These are phyloP conservation scores for Poecilia picta DNA, from an alignment of 2,797 vertebrate genomes.

Conservation along the genomic window DNA sequence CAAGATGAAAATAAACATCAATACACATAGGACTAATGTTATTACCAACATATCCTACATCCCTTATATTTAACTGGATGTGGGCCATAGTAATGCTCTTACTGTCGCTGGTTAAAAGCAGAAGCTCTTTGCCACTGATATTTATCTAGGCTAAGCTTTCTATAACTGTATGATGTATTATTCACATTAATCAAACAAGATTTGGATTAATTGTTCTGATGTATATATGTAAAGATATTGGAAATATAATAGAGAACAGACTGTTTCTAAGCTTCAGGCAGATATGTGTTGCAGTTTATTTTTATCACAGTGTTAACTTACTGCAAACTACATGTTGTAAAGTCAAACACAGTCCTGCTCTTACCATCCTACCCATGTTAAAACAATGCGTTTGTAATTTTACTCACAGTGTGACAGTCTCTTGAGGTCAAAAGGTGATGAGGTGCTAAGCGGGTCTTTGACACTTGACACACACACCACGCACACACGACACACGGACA, in stretches of 20 bases:
- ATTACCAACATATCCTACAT: not conserved
- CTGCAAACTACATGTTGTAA: conserved; percentile 1
- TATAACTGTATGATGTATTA: not conserved
- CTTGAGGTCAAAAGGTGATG: conserved; percentile 68
- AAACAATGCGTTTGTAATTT: conserved; percentile 42
- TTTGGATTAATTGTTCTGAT: not conserved
- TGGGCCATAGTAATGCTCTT: not conserved
- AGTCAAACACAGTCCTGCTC: not conserved
- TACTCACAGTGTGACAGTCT: conserved; percentile 54
- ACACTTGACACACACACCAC: conserved; percentile 71
- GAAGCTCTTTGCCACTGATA: not conserved
- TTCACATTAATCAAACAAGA: not conserved
- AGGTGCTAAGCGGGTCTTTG: conserved; percentile 75
- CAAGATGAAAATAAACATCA: not conserved
- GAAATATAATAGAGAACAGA: not conserved
- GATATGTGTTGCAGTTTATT: not conserved
- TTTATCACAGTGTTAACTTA: not conserved
- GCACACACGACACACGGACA: not conserved
- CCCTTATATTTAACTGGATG: not conserved
- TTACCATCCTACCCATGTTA: conserved; percentile 6
- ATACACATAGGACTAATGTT: not conserved
- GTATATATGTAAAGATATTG: not conserved
- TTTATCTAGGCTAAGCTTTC: not conserved
- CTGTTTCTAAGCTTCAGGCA: not conserved
- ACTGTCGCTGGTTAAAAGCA: not conserved